These are phyloP conservation scores for Enoplosus armatus DNA, from an alignment of 2,797 vertebrate genomes.

Conservation along the genomic window DNA sequence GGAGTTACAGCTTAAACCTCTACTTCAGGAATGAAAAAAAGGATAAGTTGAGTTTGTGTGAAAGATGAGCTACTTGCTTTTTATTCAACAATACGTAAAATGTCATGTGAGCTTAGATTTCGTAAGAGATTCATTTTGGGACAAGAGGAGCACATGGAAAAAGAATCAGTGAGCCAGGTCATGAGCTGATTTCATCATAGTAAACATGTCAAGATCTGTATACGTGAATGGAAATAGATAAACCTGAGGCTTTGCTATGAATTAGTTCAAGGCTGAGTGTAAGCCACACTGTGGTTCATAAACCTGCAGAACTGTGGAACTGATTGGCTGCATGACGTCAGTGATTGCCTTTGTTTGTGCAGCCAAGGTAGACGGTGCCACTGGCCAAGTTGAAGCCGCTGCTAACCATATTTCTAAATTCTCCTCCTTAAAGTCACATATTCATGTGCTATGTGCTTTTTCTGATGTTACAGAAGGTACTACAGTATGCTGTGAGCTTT, in stretches of 20 bases:
- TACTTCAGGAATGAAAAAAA: background rate
- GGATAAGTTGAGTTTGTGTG: background rate
- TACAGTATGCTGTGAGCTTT: background rate
- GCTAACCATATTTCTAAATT: conserved; percentile 3
- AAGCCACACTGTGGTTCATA: background rate
- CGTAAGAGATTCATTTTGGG: background rate
- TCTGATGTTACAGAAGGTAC: background rate
- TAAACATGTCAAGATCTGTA: conserved; percentile 33
- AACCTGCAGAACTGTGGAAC: background rate
- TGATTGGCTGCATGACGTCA: conserved; percentile 17
- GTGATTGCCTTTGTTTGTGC: conserved; percentile 26
- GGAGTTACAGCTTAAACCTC: background rate
- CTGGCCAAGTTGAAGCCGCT: conserved; percentile 26
- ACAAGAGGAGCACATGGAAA: conserved; percentile 20
- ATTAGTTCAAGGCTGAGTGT: conserved; percentile 13
- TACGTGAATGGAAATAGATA: conserved; percentile 31
- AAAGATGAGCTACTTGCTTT: conserved; percentile 48
- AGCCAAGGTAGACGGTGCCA: conserved; percentile 21
- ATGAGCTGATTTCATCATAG: conserved; percentile 6
- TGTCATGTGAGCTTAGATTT: conserved; percentile 1
- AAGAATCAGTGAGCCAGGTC: background rate
- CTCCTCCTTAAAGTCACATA: background rate
- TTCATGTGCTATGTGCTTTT: background rate
- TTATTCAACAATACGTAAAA: conserved; percentile 5
- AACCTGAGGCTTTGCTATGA: conserved; percentile 7